These are phyloP conservation scores for Orchesella flavescens DNA, from an alignment of 2,888 invertebrate genomes.

Conservation along the genomic window DNA sequence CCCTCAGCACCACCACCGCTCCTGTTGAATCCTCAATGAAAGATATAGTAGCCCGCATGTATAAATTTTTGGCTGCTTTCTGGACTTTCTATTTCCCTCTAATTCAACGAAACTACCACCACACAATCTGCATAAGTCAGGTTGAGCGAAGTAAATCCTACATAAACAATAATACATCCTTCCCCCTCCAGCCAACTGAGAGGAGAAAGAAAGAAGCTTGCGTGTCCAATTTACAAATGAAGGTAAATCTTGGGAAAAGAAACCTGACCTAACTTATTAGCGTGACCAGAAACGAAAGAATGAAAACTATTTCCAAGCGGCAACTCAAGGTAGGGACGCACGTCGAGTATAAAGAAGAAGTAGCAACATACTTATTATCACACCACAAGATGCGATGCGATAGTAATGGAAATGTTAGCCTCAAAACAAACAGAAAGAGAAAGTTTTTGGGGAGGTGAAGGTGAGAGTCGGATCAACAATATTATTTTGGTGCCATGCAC, in stretches of 20 bases:
- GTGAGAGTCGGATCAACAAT: too few species aligned
- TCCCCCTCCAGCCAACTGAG: too few species aligned
- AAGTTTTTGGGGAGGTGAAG: too few species aligned
- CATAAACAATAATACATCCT: too few species aligned
- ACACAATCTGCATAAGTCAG: too few species aligned
- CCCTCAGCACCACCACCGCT: neutral
- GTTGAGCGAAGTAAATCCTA: too few species aligned
- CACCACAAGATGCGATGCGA: neutral
- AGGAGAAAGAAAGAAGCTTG: neutral
- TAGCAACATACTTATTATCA: conserved; percentile 6
- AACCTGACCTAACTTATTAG: conserved; percentile 57
- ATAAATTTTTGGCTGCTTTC: too few species aligned
- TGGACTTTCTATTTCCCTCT: too few species aligned
- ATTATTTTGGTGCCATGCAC: too few species aligned
- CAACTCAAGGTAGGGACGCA: neutral
- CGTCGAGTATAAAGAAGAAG: conserved; percentile 20
- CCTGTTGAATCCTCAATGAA: neutral
- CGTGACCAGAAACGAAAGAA: conserved; percentile 30
- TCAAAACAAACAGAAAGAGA: too few species aligned
- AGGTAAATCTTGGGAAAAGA: neutral
- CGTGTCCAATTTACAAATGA: conserved; percentile 32
- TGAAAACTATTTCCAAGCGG: neutral
- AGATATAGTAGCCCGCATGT: neutral
- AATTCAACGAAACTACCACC: too few species aligned
- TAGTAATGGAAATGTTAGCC: too few species aligned